Percentiles rank a stretch among this genome's conserved stretches.
phyloP scores from a whole-genome alignment of 2,888 invertebrate species.

The Phengaris arion region DNA sequence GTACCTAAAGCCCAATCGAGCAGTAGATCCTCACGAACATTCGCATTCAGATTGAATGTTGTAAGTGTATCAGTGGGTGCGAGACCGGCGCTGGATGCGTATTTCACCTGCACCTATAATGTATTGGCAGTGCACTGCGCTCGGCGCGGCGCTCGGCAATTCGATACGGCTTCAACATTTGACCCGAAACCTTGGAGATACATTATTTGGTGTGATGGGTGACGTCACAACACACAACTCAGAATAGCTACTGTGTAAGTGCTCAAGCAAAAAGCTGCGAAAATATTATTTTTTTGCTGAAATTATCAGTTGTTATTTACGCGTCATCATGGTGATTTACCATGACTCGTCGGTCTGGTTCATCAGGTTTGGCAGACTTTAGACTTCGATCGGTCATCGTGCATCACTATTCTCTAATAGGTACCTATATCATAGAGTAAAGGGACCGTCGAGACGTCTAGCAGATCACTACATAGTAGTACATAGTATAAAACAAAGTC shows the following conservation, averaged over 20 bases:
- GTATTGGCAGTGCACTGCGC: not conserved
- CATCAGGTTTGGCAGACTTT: not conserved
- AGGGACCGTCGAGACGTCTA: no score
- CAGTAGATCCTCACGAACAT: no score
- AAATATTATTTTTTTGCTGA: not conserved
- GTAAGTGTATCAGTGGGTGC: no score
- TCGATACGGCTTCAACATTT: slow-evolving; percentile 5
- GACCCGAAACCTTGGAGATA: slow-evolving; percentile 9
- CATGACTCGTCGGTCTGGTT: not conserved
- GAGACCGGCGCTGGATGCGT: not conserved
- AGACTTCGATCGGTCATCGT: not conserved
- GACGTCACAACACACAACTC: not conserved
- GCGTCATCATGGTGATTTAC: not conserved
- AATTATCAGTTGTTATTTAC: not conserved
- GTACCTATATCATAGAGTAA: not conserved
- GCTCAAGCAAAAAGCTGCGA: not conserved
- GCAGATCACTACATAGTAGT: no score
- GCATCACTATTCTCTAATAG: not conserved
- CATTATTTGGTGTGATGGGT: not conserved
- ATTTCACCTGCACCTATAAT: not conserved
- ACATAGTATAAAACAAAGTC: no score
- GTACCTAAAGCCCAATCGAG: no score
- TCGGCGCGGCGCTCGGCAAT: not conserved
- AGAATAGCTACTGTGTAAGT: not conserved
- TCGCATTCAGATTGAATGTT: no score